Base-by-base conservation (phyloP, 2,888 invertebrate species). In the Trisateles emortualis region DNA sequence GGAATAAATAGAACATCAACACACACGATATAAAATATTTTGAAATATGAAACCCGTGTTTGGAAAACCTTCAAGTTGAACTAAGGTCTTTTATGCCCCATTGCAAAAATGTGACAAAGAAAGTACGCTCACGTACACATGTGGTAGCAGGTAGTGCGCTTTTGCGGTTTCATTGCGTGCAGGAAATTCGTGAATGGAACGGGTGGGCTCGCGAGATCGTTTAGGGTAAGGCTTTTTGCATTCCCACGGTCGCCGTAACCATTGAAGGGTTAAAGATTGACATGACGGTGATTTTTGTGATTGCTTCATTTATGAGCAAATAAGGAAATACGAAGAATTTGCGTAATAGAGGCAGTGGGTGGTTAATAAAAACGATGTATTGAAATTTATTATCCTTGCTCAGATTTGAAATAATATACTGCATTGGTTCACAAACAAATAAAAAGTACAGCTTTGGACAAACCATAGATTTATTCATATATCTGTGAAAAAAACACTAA, bases 101-200 rank as follows among this genome's bases (percentile, higher is more conserved):
- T 55, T 63, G 69, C 71, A 74, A 76, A 76, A 73, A 72, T 76
- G 62, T 75, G 50, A 51, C 62, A 57, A 72, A 68, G 68, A 69
- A 69, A 62, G 50, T 52, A 62, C 50, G 50, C 44, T 53, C 33
- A 44, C 57, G 49, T 62, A 54, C 55, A 62, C 60, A 63, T 63
- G 58, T 69, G 70, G 56, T 62, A 71, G 72, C 83, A 87, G 87
- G 88, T 85, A 86, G 86, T 86, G 79, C 85, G 79, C 86, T 90
- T 89, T 74, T 88, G 81, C 75, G 91, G 87, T 84, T 91, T 91
- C 90, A 64, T 89, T 79, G 89, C 90, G 85, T 89, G 88, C 92
- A 92, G 91, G 91, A 92, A 81, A 90, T 87, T 90, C 76, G 77
- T 88, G 82, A 90, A 90, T 89, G 91, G 84, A 85, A 83, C 83